Conservation (phyloP, 2,888 invertebrate genomes). For the Harpagoxenus sublaevis region DNA sequence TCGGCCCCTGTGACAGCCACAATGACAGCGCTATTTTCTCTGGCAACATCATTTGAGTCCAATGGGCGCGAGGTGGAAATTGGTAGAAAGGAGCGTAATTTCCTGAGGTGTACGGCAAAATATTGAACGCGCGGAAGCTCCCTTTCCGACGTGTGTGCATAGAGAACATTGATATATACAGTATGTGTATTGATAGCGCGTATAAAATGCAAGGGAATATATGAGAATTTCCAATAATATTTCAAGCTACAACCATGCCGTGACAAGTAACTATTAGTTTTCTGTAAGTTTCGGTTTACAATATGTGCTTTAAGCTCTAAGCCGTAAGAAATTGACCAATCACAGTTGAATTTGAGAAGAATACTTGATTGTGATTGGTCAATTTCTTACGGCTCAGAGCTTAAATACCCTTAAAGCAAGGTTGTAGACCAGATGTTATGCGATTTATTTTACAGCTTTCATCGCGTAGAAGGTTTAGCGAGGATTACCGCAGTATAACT, state of each 20-base stretch:
- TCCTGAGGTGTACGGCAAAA: constrained; percentile 70
- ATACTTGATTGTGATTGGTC: too few relatives aligned
- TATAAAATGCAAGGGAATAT: not conserved
- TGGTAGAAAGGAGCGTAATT: constrained; percentile 73
- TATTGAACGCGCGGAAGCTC: constrained; percentile 65
- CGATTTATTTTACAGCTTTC: not conserved
- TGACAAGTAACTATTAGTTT: not conserved
- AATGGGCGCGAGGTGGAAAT: constrained; percentile 62
- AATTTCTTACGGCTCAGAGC: too few relatives aligned
- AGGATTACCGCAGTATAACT: constrained; percentile 24
- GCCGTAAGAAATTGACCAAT: too few relatives aligned
- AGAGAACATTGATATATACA: constrained; percentile 39
- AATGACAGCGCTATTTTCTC: constrained; percentile 72
- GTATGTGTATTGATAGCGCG: not conserved
- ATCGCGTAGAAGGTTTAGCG: not conserved
- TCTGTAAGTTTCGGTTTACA: not conserved
- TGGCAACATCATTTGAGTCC: constrained; percentile 58
- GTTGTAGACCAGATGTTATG: too few relatives aligned
- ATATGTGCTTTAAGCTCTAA: too few relatives aligned
- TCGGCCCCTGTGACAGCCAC: constrained; percentile 57
- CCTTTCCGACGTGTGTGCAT: constrained; percentile 65
- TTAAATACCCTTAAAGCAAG: too few relatives aligned
- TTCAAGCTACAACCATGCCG: not conserved
- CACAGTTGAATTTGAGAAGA: too few relatives aligned
- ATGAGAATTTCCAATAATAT: constrained; percentile 22